These are phyloP conservation scores for Habropoda laboriosa DNA, from an alignment of 1,140 invertebrate species.

Conservation along the genomic window DNA sequence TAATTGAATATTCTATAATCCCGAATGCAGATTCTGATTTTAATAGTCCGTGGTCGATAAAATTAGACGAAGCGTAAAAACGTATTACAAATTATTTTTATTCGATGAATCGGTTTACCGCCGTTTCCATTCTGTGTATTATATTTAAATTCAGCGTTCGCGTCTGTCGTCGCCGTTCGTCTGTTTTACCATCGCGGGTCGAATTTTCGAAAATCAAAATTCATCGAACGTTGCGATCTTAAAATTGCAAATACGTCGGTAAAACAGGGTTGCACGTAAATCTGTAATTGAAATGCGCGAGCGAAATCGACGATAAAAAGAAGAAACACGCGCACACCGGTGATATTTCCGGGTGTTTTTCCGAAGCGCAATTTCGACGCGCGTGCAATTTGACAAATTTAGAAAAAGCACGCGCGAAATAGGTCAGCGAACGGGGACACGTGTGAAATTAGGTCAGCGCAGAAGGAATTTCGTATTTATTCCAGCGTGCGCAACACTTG, in stretches of 20 bases:
- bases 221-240: background rate
- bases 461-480: conserved; percentile 6
- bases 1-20: background rate
- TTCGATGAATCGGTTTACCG: background rate
- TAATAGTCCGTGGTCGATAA: background rate
- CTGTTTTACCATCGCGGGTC: too few species aligned
- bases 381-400: background rate
- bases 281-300: conserved; percentile 2
- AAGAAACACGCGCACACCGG: accelerated
- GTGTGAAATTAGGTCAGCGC: background rate
- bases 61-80: background rate
- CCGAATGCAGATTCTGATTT: background rate
- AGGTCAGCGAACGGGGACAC: background rate
- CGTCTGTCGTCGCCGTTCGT: background rate
- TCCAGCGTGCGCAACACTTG: background rate
- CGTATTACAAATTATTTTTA: background rate
- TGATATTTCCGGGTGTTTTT: background rate
- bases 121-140: too few species aligned
- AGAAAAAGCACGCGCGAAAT: too few species aligned
- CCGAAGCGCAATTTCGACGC: background rate
- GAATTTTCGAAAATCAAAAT: background rate
- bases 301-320: background rate
- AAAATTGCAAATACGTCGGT: background rate
- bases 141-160: background rate
- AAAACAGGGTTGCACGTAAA: background rate